A percentile compares a stretch with the other conserved stretches of the same genome.
Conservation (phyloP, 1,140 invertebrate genomes). For the Lordiphosa clarofinis region DNA sequence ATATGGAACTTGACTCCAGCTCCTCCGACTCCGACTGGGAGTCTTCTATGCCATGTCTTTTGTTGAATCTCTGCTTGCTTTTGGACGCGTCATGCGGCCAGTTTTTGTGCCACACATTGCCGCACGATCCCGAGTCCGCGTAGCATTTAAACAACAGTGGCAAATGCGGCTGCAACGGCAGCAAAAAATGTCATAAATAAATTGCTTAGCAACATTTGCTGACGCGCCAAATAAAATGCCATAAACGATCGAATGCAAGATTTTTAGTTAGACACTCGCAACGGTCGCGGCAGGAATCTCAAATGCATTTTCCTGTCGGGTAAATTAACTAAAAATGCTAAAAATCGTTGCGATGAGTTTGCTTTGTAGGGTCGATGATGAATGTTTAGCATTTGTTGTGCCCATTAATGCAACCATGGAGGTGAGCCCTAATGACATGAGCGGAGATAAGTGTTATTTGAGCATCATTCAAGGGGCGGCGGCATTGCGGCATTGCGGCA, state of each 20-base stretch:
- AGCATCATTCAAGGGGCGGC: too few species aligned
- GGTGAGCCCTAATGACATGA: constrained; percentile 40
- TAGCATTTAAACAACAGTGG: constrained; percentile 46
- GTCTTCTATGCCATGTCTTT: constrained; percentile 45
- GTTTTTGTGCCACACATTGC: constrained; percentile 73
- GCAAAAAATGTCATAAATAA: constrained; percentile 79
- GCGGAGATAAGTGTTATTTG: not conserved
- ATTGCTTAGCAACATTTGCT: constrained; percentile 79
- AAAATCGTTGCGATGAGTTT: constrained; percentile 75
- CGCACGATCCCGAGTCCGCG: constrained; percentile 63
- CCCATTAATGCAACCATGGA: constrained; percentile 31
- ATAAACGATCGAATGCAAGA: constrained; percentile 76
- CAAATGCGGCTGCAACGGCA: constrained; percentile 36
- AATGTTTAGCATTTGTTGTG: constrained; percentile 51
- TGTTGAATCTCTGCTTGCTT: constrained; percentile 24
- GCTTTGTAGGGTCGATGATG: constrained; percentile 65
- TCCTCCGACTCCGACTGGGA: constrained; percentile 21
- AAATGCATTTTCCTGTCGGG: constrained; percentile 73
- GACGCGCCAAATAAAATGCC: constrained; percentile 79
- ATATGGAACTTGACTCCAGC: constrained; percentile 71
- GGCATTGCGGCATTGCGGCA: too few species aligned
- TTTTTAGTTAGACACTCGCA: constrained; percentile 55
- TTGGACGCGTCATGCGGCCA: constrained; percentile 73
- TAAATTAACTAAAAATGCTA: constrained; percentile 79
- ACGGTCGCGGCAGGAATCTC: constrained; percentile 50